Conservation (phyloP, 2,888 invertebrate species). For the Vannuccia rotundouncinata region DNA sequence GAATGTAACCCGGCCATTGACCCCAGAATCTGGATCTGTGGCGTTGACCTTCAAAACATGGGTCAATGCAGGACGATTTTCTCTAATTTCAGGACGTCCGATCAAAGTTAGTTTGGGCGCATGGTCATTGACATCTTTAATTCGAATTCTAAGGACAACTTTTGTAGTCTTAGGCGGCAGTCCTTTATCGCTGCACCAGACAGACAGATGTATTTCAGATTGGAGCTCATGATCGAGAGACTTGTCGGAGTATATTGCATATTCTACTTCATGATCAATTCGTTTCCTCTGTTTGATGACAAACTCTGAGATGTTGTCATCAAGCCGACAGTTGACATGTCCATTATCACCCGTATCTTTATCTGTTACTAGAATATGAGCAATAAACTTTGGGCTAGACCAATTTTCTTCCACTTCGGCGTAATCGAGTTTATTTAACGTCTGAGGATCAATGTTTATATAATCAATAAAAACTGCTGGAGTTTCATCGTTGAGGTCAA, state of each 20-base stretch:
- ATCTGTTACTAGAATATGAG: constrained; percentile 25
- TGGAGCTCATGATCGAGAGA: constrained; percentile 33
- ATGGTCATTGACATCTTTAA: constrained; percentile 37
- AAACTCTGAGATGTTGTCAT: constrained; percentile 6
- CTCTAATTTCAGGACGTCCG: not conserved
- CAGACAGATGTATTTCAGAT: constrained; percentile 22
- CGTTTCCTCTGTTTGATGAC: not conserved
- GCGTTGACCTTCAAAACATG: constrained; percentile 25
- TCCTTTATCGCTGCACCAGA: constrained; percentile 30
- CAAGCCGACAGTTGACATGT: constrained; percentile 29
- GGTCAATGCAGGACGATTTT: constrained; percentile 34
- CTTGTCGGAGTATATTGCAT: constrained; percentile 9
- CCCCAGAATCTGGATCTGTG: constrained; percentile 32
- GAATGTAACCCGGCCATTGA: constrained; percentile 28
- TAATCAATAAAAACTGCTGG: constrained; percentile 33
- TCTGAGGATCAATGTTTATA: constrained; percentile 18
- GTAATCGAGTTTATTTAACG: not conserved
- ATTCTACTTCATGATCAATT: constrained; percentile 7
- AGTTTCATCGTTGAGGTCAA: constrained; percentile 33
- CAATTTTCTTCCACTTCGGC: constrained; percentile 33
- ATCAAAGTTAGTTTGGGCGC: constrained; percentile 18
- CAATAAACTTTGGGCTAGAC: constrained; percentile 22
- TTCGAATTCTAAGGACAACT: constrained; percentile 3
- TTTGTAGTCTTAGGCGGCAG: not conserved
- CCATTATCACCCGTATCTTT: constrained; percentile 31